Evolutionary conservation across 2,797 vertebrate species (phyloP).

Genomic region (Enteromius mattozi): DNA sequence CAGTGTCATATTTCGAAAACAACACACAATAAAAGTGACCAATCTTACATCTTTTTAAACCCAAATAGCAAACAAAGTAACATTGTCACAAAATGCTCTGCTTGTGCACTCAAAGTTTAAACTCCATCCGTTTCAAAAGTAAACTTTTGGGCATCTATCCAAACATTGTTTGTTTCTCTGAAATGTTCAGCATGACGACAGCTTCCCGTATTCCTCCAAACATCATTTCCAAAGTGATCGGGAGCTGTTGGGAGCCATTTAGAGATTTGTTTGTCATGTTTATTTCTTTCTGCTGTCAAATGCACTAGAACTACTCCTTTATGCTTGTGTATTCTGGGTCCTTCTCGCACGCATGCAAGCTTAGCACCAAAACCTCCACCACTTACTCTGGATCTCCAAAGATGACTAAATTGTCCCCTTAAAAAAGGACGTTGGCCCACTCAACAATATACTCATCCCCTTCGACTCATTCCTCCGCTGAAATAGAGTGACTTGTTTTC

Average conservation of each 20-base stretch:
- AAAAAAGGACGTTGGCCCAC: conserved; percentile 27
- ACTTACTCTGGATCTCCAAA: conserved; percentile 18
- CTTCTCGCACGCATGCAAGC: not conserved
- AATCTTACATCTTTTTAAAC: not conserved
- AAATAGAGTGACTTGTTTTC: conserved; percentile 48
- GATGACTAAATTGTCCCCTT: conserved; percentile 49
- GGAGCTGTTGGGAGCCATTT: not conserved
- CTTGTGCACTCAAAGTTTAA: conserved; percentile 12
- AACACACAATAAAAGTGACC: not conserved
- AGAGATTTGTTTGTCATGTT: conserved; percentile 54
- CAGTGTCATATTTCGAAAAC: not conserved
- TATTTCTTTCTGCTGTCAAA: conserved; percentile 45
- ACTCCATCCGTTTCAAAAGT: conserved; percentile 24
- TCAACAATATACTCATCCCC: conserved; percentile 19
- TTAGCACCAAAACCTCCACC: conserved; percentile 21
- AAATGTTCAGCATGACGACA: conserved; percentile 21
- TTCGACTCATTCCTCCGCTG: not conserved
- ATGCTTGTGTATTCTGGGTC: conserved; percentile 24
- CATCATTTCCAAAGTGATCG: conserved; percentile 27
- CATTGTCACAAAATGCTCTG: not conserved
- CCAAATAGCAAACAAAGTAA: not conserved
- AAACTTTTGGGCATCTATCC: conserved; percentile 21
- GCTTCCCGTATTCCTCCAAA: conserved; percentile 31
- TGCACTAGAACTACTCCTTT: conserved; percentile 42
- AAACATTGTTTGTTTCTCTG: conserved; percentile 23